Evolutionary conservation across 2,113 vertebrate species (phyloP).

Genomic region (Romanogobio albipinnatus): DNA sequence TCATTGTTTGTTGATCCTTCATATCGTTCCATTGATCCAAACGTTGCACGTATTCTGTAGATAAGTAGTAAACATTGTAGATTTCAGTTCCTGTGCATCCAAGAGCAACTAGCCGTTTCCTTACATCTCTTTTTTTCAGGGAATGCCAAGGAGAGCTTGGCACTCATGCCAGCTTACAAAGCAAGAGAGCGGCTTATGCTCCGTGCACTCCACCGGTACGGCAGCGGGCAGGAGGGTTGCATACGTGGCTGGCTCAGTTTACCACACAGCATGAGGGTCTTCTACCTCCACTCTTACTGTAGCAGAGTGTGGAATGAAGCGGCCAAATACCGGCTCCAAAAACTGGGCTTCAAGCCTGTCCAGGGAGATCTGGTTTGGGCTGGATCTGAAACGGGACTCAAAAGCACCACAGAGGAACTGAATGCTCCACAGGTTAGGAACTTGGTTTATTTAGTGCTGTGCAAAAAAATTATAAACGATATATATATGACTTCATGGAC

Average conservation of each 20-base stretch:
- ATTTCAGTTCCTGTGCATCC: not conserved
- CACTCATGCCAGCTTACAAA: conserved; percentile 86
- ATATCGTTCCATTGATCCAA: not conserved
- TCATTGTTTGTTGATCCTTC: not conserved
- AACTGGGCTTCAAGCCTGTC: conserved; percentile 78
- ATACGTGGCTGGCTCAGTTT: conserved; percentile 87
- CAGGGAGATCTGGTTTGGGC: conserved; percentile 86
- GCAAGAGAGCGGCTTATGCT: conserved; percentile 87
- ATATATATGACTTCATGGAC: no score
- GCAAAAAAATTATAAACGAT: no score
- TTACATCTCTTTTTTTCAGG: conserved; percentile 69
- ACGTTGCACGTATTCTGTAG: not conserved
- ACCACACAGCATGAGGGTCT: conserved; percentile 88
- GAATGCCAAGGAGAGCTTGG: conserved; percentile 86
- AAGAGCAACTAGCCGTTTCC: not conserved
- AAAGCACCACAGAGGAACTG: not conserved
- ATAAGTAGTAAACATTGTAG: no score
- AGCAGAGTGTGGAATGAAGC: conserved; percentile 95
- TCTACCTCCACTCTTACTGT: conserved; percentile 93
- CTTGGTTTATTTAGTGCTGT: not conserved
- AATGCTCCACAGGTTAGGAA: conserved; percentile 32
- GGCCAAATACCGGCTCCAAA: conserved; percentile 78
- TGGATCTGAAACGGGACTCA: not conserved
- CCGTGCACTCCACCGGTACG: conserved; percentile 88
- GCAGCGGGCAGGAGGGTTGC: conserved; percentile 82